These are phyloP conservation scores for Campopleginae sp. DNA, from an alignment of 2,888 invertebrate species.

Conservation along the genomic window DNA sequence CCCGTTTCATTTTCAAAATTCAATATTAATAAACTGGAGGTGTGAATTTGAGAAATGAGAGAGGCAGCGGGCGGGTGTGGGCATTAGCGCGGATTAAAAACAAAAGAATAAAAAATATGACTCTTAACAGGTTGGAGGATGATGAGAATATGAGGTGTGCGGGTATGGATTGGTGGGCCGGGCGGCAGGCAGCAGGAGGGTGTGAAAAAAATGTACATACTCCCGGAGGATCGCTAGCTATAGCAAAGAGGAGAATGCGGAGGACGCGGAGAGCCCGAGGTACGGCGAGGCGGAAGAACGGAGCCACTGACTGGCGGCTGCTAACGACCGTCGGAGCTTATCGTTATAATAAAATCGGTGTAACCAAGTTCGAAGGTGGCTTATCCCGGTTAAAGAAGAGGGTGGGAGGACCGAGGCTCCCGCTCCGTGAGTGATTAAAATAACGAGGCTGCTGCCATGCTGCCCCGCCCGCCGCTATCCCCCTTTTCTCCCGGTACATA, in stretches of 20 bases:
- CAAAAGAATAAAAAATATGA: conserved; percentile 47
- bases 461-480: conserved; percentile 56
- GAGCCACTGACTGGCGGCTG: conserved; percentile 76
- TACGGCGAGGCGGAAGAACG: conserved; percentile 64
- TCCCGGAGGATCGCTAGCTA: conserved; percentile 55
- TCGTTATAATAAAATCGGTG: conserved; percentile 76
- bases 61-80: conserved; percentile 33
- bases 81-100: conserved; percentile 61
- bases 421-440: conserved; percentile 83
- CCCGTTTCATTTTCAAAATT: no score
- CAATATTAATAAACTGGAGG: no score
- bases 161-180: conserved; percentile 52
- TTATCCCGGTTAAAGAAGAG: conserved; percentile 44
- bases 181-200: conserved; percentile 49
- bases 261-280: conserved; percentile 56
- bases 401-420: no score
- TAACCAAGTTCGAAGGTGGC: conserved; percentile 70
- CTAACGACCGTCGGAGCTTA: conserved; percentile 76
- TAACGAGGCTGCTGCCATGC: conserved; percentile 81
- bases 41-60: conserved; percentile 26
- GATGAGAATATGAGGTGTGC: conserved; percentile 54
- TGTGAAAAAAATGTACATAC: conserved; percentile 52
- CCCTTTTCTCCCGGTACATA: conserved; percentile 43
- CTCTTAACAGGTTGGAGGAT: conserved; percentile 30
- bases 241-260: conserved; percentile 36